Evolutionary conservation across 2,113 vertebrate species (phyloP).

Genomic region (Halcyon malimbica): DNA sequence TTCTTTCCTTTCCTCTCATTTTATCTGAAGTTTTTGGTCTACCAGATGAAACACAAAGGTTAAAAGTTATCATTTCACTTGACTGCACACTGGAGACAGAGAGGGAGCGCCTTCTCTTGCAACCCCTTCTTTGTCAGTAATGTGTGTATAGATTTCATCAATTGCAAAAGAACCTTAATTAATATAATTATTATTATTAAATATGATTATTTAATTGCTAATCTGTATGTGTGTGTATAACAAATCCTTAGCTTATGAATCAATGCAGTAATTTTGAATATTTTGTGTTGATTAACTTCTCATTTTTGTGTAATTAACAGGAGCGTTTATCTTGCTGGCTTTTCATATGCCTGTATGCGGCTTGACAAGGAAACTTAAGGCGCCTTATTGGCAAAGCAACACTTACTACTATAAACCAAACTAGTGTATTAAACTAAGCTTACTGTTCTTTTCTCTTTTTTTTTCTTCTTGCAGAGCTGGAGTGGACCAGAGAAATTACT

Average conservation of each 20-base stretch:
- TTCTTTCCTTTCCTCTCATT: background rate
- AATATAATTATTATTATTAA: constrained; percentile 65
- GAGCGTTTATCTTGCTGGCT: constrained; percentile 18
- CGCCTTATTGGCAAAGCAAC: background rate
- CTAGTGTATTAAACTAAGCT: background rate
- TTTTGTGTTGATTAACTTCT: constrained; percentile 58
- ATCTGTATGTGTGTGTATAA: constrained; percentile 33
- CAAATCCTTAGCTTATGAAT: constrained; percentile 58
- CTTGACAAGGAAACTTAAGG: background rate
- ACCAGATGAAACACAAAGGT: background rate
- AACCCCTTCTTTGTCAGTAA: background rate
- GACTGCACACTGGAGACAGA: background rate
- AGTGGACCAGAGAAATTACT: constrained; percentile 97
- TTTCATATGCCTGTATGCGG: background rate
- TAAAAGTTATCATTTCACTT: background rate
- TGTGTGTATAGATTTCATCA: constrained; percentile 15
- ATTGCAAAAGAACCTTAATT: constrained; percentile 48
- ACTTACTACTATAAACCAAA: background rate
- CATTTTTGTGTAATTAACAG: constrained; percentile 45
- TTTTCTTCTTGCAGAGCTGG: constrained; percentile 82
- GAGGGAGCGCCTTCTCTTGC: background rate
- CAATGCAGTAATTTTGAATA: constrained; percentile 41
- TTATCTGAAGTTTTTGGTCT: background rate
- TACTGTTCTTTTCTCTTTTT: background rate
- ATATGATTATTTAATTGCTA: constrained; percentile 61